phyloP scores from a whole-genome alignment of 2,888 invertebrate species.

The Carabus problematicus region DNA sequence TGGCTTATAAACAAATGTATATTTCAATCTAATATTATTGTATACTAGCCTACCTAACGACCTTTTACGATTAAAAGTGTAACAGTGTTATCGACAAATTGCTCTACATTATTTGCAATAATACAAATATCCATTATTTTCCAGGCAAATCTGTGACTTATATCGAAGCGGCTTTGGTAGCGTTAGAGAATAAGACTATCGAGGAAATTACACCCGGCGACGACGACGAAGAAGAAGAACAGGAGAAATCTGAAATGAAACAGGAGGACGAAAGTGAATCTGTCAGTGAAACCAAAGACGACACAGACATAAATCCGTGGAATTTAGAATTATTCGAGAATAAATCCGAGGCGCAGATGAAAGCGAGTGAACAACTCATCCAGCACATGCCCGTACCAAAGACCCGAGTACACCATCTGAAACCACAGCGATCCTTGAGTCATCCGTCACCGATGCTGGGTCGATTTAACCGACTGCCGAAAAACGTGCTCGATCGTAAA shows the following conservation, averaged over 20 bases:
- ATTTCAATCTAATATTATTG: no score
- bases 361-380: constrained; percentile 18
- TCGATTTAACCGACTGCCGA: constrained; percentile 23
- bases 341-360: constrained; percentile 38
- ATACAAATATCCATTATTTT: constrained; percentile 9
- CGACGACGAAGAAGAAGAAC: no score
- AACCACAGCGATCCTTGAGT: constrained; percentile 37
- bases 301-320: constrained; percentile 46
- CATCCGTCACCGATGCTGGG: constrained; percentile 32
- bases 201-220: constrained; percentile 32
- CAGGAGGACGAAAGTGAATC: constrained; percentile 39
- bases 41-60: no score
- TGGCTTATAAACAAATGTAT: no score
- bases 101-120: no score
- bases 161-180: constrained; percentile 51
- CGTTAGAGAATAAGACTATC: constrained; percentile 50
- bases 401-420: constrained; percentile 17
- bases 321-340: constrained; percentile 55
- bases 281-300: constrained; percentile 22
- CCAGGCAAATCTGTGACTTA: constrained; percentile 53
- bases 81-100: no score
- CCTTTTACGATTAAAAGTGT: no score
- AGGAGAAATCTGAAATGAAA: constrained; percentile 26
- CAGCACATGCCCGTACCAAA: constrained; percentile 13
- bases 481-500: constrained; percentile 24